Base-by-base conservation (phyloP, 1,140 invertebrate species). In the Drosophila santomea region DNA sequence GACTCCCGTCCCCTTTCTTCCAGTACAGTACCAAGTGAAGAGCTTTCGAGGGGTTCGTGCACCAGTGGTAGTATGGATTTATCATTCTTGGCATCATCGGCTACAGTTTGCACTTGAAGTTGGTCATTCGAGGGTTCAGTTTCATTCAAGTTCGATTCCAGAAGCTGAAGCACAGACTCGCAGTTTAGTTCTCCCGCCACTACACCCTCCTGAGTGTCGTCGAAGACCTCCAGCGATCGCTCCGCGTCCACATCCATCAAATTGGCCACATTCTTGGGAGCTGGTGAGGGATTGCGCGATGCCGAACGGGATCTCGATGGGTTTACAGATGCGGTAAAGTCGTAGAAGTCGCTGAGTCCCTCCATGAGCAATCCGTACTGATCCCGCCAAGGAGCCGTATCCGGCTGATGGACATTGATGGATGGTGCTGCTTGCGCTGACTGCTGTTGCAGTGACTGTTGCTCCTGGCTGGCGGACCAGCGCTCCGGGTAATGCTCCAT, bases 301-400 rank as follows among this genome's bases (percentile, higher is more conserved):
- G 11, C 58, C 0, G 91, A 74, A 4, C 82, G 78, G 2, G 91
- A 92, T 48, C 91, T 66, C 0, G 91, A 92, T 0, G 89, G 91
- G 73, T 92, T 92, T 0, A 78, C 64, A 0, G 91, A 92, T 17
- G 91, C 91, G 0, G 80, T 85, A 50, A 92, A 92, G 32, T 92
- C 91, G n/a, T 92, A 92, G 17, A 92, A 92, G 17, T 92, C 91
- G 56, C 91, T 92, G 0, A 92, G 39, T 1, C 91, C 91, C 58
- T 92, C 89, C 82, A 92, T 88, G 0, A 92, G 44, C 3, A 91
- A 57, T 0, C 90, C 90, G n/a, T 86, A 75, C 41, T 90, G 48
- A 78, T 91, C 88, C 0, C 88, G 77, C 90, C 91, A 91, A 2
- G 90, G 79, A 10, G 72, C 90, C 38, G 73, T 77, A 25, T 91